Conservation (phyloP, 2,113 vertebrate species). For the Poeciliopsis retropinna region DNA sequence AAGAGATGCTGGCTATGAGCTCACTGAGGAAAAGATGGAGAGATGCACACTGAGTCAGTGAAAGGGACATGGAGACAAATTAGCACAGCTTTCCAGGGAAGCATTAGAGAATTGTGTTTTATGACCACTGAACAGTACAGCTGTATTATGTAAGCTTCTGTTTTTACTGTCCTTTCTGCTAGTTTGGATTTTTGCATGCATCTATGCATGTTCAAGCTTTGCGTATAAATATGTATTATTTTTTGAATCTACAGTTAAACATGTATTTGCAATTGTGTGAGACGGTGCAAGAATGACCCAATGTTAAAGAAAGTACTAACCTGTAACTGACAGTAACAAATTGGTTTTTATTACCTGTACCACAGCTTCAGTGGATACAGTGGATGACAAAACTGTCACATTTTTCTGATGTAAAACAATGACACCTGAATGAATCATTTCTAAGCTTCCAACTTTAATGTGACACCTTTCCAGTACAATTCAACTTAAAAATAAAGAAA, state of each 20-base stretch:
- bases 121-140: constrained; percentile 3
- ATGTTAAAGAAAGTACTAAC: background rate
- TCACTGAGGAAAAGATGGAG: constrained; percentile 20
- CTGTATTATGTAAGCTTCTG: constrained; percentile 4
- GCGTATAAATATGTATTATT: background rate
- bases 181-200: constrained; percentile 8
- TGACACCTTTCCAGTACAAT: too few relatives aligned
- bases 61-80: constrained; percentile 9
- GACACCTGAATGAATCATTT: too few relatives aligned
- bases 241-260: background rate
- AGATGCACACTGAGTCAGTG: constrained; percentile 24
- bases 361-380: too few relatives aligned
- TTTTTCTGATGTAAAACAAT: too few relatives aligned
- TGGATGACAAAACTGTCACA: too few relatives aligned
- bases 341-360: too few relatives aligned
- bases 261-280: background rate
- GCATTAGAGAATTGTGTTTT: constrained; percentile 13
- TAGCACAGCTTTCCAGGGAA: constrained; percentile 4
- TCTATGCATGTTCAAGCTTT: background rate
- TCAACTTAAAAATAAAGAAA: too few relatives aligned
- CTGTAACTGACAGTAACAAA: background rate
- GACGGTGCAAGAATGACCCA: background rate
- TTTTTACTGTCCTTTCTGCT: constrained; percentile 2
- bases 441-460: too few relatives aligned
- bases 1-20: constrained; percentile 25